phyloP scores from a whole-genome alignment of 1,140 invertebrate genomes.

The Ectropis grisescens region DNA sequence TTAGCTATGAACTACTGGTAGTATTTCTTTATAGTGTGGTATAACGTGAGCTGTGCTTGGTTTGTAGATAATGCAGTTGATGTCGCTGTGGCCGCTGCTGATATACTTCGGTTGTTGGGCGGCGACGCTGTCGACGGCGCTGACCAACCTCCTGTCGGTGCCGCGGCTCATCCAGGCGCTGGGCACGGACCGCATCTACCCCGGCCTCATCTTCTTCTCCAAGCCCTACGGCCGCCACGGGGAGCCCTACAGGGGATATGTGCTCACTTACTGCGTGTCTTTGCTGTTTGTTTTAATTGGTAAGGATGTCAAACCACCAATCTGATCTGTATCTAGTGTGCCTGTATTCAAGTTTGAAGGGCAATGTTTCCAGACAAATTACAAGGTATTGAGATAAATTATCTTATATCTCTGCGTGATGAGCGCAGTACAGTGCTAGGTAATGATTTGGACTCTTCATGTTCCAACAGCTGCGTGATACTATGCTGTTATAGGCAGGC shows the following conservation, averaged over 20 bases:
- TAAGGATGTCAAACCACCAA: constrained; percentile 67
- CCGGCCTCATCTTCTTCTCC: constrained; percentile 92
- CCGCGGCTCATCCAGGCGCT: constrained; percentile 92
- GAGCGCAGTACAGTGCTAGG: too few species aligned
- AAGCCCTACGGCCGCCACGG: constrained; percentile 93
- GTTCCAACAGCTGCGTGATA: too few species aligned
- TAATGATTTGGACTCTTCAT: too few species aligned
- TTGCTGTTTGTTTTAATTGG: constrained; percentile 90
- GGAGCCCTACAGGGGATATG: constrained; percentile 94
- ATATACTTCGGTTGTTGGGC: constrained; percentile 98
- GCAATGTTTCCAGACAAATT: too few species aligned
- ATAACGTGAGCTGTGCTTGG: too few species aligned
- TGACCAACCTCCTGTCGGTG: constrained; percentile 95
- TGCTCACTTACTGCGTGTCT: constrained; percentile 91
- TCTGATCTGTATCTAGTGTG: too few species aligned
- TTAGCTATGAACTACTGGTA: too few species aligned
- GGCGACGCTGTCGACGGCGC: constrained; percentile 94
- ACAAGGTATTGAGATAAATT: too few species aligned
- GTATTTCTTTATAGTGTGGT: too few species aligned
- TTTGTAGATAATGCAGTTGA: constrained; percentile 85
- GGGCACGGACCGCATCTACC: constrained; percentile 95
- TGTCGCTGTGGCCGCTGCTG: constrained; percentile 90
- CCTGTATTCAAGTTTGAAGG: too few species aligned
- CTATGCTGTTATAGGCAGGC: too few species aligned
- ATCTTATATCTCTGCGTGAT: too few species aligned